phyloP scores from a whole-genome alignment of 2,113 vertebrate genomes.

The Canis aureus region DNA sequence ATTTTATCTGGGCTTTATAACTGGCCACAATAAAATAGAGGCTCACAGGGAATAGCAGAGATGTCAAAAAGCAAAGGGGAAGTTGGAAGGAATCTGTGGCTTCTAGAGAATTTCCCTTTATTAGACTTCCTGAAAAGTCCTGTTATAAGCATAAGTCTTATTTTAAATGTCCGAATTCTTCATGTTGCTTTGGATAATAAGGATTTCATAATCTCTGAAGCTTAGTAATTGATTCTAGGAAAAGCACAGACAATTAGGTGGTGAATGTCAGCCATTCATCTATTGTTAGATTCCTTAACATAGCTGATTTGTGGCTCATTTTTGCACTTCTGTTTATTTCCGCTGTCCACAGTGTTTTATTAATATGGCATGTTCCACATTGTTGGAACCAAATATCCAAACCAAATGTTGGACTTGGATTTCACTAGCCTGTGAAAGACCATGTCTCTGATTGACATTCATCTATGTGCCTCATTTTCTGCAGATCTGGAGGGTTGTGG shows the following conservation, averaged over 20 bases:
- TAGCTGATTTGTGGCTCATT: slow-evolving; percentile 11
- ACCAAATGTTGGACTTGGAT: neutral
- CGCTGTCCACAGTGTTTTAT: slow-evolving; percentile 43
- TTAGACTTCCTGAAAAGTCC: neutral
- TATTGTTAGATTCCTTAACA: slow-evolving; percentile 42
- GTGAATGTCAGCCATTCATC: slow-evolving; percentile 10
- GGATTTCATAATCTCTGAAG: slow-evolving; percentile 23
- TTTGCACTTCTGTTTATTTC: slow-evolving; percentile 29
- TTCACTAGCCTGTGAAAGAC: neutral
- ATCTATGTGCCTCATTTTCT: neutral
- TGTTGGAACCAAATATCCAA: slow-evolving; percentile 44
- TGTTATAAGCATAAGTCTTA: neutral
- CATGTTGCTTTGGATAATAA: slow-evolving; percentile 49
- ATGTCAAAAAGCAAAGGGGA: slow-evolving; percentile 13
- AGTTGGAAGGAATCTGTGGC: neutral
- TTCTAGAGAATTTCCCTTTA: neutral
- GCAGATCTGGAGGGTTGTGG: neutral
- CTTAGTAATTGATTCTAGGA: slow-evolving; percentile 41
- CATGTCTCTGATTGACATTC: neutral
- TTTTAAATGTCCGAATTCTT: slow-evolving; percentile 55
- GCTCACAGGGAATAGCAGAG: neutral
- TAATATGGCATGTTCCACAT: slow-evolving; percentile 5
- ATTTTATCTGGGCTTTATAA: slow-evolving; percentile 24
- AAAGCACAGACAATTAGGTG: slow-evolving; percentile 6
- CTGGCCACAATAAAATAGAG: neutral